phyloP scores from a whole-genome alignment of 2,113 vertebrate genomes.

The Ceyx melanurus region DNA sequence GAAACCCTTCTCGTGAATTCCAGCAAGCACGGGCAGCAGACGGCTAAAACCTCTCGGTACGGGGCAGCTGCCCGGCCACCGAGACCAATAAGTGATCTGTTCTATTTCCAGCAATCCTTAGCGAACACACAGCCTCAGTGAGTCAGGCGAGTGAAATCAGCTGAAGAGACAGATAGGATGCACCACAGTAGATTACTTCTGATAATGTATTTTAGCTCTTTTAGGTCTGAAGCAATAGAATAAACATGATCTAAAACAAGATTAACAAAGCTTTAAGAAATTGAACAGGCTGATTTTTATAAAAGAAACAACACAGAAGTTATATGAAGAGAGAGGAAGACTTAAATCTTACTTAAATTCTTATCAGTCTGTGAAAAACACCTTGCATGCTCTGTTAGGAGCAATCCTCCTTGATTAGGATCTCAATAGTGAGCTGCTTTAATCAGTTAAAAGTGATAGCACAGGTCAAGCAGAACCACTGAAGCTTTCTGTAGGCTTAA shows the following conservation, averaged over 20 bases:
- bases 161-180: background rate
- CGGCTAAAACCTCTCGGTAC: background rate
- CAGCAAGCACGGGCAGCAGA: background rate
- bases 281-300: background rate
- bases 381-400: background rate
- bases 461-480: background rate
- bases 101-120: background rate
- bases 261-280: background rate
- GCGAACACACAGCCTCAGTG: background rate
- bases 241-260: background rate
- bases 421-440: background rate
- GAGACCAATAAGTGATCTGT: background rate
- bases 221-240: background rate
- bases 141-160: background rate
- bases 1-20: background rate
- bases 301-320: background rate
- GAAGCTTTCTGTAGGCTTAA: background rate
- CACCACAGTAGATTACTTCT: background rate
- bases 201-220: background rate
- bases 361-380: background rate
- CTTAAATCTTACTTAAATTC: background rate
- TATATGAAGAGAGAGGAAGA: background rate
- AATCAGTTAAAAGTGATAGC: background rate
- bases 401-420: background rate
- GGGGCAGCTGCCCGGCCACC: background rate